Evolutionary conservation across 2,888 invertebrate species (phyloP).

Genomic region (Phaonia tiefii): DNA sequence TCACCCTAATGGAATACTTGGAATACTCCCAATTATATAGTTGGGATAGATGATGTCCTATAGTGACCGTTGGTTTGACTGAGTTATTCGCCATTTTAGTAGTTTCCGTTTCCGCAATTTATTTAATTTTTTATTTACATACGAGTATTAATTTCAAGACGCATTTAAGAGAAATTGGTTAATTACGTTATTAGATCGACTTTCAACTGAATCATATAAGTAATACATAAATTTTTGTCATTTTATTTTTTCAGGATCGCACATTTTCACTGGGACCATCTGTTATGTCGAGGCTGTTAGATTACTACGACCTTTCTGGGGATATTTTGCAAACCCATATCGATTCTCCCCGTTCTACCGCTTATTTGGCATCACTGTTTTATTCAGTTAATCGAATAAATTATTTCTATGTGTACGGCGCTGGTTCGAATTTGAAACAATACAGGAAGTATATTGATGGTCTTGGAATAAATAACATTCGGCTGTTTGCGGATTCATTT

Average conservation of each 20-base stretch:
- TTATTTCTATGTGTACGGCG: conserved; percentile 84
- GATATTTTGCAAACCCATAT: conserved; percentile 90
- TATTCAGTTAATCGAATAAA: conserved; percentile 83
- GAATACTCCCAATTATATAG: no score
- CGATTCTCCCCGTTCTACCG: conserved; percentile 89
- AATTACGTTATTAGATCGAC: no score
- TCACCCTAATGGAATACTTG: no score
- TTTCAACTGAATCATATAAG: no score
- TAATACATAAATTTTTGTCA: no score
- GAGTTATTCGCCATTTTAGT: no score
- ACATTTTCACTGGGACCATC: conserved; percentile 91
- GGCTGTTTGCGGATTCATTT: conserved; percentile 81
- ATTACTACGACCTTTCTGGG: conserved; percentile 84
- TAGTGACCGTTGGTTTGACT: no score
- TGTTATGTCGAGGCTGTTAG: conserved; percentile 86
- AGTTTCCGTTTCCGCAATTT: no score
- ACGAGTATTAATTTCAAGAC: no score
- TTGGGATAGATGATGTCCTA: no score
- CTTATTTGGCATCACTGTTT: conserved; percentile 87
- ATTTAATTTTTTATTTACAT: no score
- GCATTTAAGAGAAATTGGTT: no score
- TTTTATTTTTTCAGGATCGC: conserved; percentile 83
- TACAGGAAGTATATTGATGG: conserved; percentile 86
- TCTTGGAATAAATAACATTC: conserved; percentile 85
- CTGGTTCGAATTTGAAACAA: conserved; percentile 82